phyloP scores from a whole-genome alignment of 2,113 vertebrate genomes.

The Propithecus coquereli region DNA sequence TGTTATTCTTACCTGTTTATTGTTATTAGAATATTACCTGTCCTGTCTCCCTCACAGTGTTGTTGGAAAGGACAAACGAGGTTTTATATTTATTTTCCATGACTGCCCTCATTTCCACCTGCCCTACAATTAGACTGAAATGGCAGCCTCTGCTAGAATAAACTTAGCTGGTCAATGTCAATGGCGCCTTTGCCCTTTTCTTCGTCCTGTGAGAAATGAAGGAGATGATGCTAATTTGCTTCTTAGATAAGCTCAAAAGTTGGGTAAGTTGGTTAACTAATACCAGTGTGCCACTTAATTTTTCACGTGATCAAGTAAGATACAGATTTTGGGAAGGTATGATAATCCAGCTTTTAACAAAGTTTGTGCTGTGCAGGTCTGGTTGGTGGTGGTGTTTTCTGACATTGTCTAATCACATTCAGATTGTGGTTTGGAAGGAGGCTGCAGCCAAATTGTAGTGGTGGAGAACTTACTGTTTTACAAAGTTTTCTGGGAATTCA shows the following conservation, averaged over 20 bases:
- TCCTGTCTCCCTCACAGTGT: background rate
- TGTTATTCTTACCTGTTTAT: background rate
- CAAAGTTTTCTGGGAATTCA: conserved; percentile 5
- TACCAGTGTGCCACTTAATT: background rate
- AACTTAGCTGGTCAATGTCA: background rate
- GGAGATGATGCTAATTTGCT: background rate
- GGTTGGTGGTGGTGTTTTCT: background rate
- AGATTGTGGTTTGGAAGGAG: conserved; percentile 13
- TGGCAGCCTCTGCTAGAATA: background rate
- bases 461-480: background rate
- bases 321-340: background rate
- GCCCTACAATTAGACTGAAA: background rate
- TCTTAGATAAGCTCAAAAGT: background rate
- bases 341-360: background rate
- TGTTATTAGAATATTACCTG: background rate
- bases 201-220: background rate
- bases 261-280: background rate
- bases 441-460: background rate
- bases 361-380: background rate
- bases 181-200: background rate
- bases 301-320: background rate
- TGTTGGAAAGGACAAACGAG: background rate
- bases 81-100: background rate
- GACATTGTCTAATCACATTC: conserved; percentile 6
- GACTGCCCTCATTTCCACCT: background rate